These are phyloP conservation scores for Papilio demoleus DNA, from an alignment of 2,888 invertebrate genomes.

Conservation along the genomic window DNA sequence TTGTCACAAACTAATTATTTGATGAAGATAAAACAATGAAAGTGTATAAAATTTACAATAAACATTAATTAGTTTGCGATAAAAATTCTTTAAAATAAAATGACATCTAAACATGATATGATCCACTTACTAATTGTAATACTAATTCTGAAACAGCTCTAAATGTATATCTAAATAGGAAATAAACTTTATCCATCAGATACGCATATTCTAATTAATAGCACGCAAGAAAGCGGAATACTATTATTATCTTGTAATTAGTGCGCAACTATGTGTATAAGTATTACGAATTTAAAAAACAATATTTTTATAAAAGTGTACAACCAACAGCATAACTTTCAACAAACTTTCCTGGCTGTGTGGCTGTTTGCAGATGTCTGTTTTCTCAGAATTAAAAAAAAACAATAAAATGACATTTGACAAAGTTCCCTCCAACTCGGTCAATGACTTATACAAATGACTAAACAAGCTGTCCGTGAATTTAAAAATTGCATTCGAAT, in stretches of 20 bases:
- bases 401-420: slow-evolving; percentile 32
- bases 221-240: slow-evolving; percentile 7
- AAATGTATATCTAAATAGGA: slow-evolving; percentile 1
- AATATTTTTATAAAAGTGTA: neutral
- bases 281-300: neutral
- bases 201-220: slow-evolving; percentile 9
- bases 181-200: neutral
- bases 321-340: neutral
- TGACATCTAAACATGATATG: neutral
- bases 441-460: slow-evolving; percentile 21
- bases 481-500: neutral
- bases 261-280: neutral
- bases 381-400: neutral
- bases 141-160: neutral
- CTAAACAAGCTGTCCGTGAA: neutral
- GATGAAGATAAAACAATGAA: neutral
- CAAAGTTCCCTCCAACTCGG: slow-evolving; percentile 34
- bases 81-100: neutral
- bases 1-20: neutral
- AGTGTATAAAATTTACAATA: neutral
- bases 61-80: neutral
- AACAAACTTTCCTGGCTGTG: too few species aligned
- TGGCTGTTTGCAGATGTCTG: slow-evolving; percentile 16
- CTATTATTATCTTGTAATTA: neutral
- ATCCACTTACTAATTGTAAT: neutral